Evolutionary conservation across 2,113 vertebrate species (phyloP).

Genomic region (Heterotilapia buettikoferi): DNA sequence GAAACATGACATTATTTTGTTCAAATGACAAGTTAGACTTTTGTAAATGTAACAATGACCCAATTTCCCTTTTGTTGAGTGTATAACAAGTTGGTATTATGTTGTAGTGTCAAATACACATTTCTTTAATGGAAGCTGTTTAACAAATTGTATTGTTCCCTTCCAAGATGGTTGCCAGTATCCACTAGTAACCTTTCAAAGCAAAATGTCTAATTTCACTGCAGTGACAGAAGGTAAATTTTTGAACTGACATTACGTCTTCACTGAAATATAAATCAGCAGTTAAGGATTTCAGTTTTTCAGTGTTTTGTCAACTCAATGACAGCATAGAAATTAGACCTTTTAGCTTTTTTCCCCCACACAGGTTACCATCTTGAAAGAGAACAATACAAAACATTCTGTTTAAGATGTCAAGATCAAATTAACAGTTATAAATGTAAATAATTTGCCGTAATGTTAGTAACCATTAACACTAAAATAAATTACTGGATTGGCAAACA

Average conservation of each 20-base stretch:
- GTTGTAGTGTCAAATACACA: background rate
- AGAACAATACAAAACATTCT: background rate
- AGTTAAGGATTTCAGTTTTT: background rate
- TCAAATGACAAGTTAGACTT: background rate
- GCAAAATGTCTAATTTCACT: background rate
- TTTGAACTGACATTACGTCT: background rate
- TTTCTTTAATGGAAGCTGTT: background rate
- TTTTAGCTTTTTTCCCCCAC: fast-evolving
- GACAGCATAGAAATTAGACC: fast-evolving
- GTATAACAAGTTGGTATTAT: background rate
- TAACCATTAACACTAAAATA: background rate
- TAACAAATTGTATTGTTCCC: background rate
- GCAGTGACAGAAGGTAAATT: background rate
- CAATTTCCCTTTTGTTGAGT: background rate
- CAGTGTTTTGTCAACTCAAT: background rate
- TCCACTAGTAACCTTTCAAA: background rate
- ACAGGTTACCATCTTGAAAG: background rate
- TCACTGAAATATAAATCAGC: background rate
- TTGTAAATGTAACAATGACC: background rate
- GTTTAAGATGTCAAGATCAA: background rate
- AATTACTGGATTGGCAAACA: background rate
- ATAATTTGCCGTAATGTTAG: fast-evolving
- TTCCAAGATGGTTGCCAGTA: background rate
- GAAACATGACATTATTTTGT: background rate
- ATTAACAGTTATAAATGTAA: background rate